Conservation (phyloP, 2,113 vertebrate genomes). For the Tachysurus vachellii region DNA sequence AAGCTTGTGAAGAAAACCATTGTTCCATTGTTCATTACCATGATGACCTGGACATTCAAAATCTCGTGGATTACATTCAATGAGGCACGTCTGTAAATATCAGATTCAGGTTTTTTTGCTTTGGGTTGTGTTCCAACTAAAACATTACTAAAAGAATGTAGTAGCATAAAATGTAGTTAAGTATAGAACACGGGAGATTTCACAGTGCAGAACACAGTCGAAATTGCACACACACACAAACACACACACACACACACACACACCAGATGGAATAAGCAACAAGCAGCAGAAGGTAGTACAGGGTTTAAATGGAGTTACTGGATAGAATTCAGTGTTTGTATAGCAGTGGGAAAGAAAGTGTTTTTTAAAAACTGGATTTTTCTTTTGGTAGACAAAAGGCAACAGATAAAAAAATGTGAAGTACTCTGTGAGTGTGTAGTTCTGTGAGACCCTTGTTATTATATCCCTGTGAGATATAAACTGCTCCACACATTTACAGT, state of each 20-base stretch:
- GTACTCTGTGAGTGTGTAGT: background rate
- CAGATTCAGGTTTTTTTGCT: background rate
- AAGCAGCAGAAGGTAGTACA: slow-evolving; percentile 6
- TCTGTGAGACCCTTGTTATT: background rate
- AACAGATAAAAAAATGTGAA: background rate
- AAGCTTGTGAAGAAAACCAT: slow-evolving; percentile 77
- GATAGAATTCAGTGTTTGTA: background rate
- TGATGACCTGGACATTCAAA: slow-evolving; percentile 78
- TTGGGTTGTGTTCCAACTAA: background rate
- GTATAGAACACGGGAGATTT: background rate
- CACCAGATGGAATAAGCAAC: background rate
- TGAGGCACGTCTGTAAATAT: slow-evolving; percentile 61
- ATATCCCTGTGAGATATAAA: background rate
- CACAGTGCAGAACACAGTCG: background rate
- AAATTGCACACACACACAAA: background rate
- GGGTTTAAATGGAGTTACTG: background rate
- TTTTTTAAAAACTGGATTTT: background rate
- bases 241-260: background rate
- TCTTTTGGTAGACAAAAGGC: background rate
- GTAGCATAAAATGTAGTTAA: background rate
- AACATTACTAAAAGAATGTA: background rate
- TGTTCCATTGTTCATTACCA: slow-evolving; percentile 75
- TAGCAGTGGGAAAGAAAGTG: background rate
- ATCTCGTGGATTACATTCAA: slow-evolving; percentile 79
- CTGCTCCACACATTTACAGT: background rate